A percentile compares a stretch with the other conserved stretches of the same genome.
phyloP scores from a whole-genome alignment of 30 jellyfish, hydroid and myxozoan species.

The Sanderia malayensis region DNA sequence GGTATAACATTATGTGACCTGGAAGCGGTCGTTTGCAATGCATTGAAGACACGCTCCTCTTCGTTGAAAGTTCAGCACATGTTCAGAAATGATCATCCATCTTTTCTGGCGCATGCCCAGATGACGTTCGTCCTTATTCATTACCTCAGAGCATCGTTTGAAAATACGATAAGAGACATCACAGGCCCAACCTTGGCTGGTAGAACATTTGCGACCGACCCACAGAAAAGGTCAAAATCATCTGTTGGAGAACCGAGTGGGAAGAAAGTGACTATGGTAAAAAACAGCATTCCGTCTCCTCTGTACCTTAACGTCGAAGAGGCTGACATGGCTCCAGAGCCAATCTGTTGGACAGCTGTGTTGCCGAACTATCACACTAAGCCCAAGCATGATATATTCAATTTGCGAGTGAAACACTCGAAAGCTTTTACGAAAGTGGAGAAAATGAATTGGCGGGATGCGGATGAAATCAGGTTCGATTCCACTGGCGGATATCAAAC shows the following conservation, averaged over 20 bases:
- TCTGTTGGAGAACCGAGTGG: background rate
- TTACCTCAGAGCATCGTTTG: slow-evolving; percentile 48
- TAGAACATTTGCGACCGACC: background rate
- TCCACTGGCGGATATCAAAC: slow-evolving; percentile 73
- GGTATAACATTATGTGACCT: slow-evolving; percentile 50
- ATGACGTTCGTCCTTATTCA: slow-evolving; percentile 65
- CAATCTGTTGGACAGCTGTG: slow-evolving; percentile 88
- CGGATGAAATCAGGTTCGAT: slow-evolving; percentile 74
- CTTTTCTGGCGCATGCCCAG: slow-evolving; percentile 95
- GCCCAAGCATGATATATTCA: slow-evolving; percentile 69
- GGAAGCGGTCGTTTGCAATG: slow-evolving; percentile 52
- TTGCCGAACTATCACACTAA: slow-evolving; percentile 44
- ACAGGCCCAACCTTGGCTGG: slow-evolving; percentile 1
- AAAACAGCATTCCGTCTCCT: slow-evolving; percentile 13
- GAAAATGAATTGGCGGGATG: slow-evolving; percentile 71
- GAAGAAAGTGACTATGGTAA: background rate
- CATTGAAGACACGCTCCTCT: slow-evolving; percentile 18
- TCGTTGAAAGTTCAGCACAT: slow-evolving; percentile 39
- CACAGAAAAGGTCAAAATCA: background rate
- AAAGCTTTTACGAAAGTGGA: slow-evolving; percentile 41
- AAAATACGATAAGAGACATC: slow-evolving; percentile 12
- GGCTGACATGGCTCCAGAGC: slow-evolving; percentile 21
- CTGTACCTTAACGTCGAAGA: slow-evolving; percentile 12
- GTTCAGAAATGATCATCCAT: slow-evolving; percentile 80
- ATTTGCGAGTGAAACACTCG: slow-evolving; percentile 38